Base-by-base conservation (phyloP, 2,797 vertebrate species). In the Cirrhinus mrigala region DNA sequence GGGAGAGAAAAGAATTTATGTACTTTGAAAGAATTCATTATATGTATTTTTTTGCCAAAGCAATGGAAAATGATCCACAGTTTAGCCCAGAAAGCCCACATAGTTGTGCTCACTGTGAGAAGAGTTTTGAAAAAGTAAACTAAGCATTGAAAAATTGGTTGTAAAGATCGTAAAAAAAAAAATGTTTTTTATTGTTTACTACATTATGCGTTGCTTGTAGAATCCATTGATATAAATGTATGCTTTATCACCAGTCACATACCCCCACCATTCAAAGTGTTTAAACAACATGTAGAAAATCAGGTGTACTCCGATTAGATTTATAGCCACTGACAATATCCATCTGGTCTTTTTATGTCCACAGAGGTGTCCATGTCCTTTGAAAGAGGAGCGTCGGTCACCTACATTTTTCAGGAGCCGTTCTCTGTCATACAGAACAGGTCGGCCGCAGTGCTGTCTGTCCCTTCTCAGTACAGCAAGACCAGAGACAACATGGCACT, bases 361-460 rank as follows among this genome's bases (percentile, higher is more conserved):
- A 62, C 96, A 99, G 98, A 99, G 90, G 96, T 99, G 91, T 98
- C 98, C 11, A 97, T 98, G 75, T 92, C 97, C 90, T 98, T 99
- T 91, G 97, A 98, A 93, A 94, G 92, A 0, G 92, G 96, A 84
- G 97, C 98, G 77, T 98, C 98, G 0, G 92, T 99, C 91, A 98
- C 95, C 73, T 99, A 98, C 88, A 93, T 94, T 85, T 97, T 99
- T 91, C 98, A 98, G 94, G 98, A 99, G 89, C 97, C 98, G 3
- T 98, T 98, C 90, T 98, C 97, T 0, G 97, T 98, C 89, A 97
- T 97, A 89, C 97, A 96, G 94, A 98, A 98, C 90, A 79, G 93
- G 78, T 98, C 94, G 85, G 91, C 92, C 1, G 94, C 95, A 46
- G 95, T 95, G 54, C 97, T 97, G 89, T 94, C 96, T 11, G 95